Evolutionary conservation across 2,888 invertebrate genomes (phyloP).

Genomic region (Andrena bucephala): DNA sequence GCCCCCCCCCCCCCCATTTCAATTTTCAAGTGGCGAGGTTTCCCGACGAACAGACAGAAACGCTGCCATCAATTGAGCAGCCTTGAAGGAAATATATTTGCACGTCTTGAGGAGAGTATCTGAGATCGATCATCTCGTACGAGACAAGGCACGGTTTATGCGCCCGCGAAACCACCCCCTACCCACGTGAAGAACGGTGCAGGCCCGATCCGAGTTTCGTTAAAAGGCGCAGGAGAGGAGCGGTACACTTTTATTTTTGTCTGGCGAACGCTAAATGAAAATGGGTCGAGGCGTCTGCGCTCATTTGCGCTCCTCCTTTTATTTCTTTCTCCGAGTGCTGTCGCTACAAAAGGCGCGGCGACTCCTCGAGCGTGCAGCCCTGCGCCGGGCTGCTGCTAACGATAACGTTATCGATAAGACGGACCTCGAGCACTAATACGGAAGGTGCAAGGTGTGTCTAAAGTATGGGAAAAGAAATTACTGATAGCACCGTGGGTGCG

Average conservation of each 20-base stretch:
- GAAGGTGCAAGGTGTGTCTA: background rate
- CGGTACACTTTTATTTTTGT: slow-evolving; percentile 74
- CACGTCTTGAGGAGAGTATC: background rate
- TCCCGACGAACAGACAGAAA: too few species aligned
- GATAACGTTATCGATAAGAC: slow-evolving; percentile 15
- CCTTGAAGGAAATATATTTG: slow-evolving; percentile 18
- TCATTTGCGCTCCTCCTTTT: slow-evolving; percentile 69
- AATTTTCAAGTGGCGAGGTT: too few species aligned
- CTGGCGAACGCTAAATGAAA: slow-evolving; percentile 76
- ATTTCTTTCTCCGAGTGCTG: slow-evolving; percentile 53
- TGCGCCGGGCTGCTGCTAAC: background rate
- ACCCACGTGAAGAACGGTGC: slow-evolving; percentile 25
- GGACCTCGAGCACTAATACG: background rate
- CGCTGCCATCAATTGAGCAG: slow-evolving; percentile 21
- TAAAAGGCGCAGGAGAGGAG: slow-evolving; percentile 59
- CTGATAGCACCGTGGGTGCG: background rate
- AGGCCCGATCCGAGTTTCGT: slow-evolving; percentile 61
- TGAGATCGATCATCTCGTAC: slow-evolving; percentile 37
- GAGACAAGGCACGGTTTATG: slow-evolving; percentile 57
- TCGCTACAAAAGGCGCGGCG: slow-evolving; percentile 40
- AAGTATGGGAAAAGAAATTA: background rate
- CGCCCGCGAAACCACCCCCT: slow-evolving; percentile 47
- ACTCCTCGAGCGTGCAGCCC: slow-evolving; percentile 11
- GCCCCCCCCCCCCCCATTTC: too few species aligned
- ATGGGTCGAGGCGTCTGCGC: slow-evolving; percentile 82